Base-by-base conservation (phyloP, 2,797 vertebrate genomes). In the Meriones psammophilus region DNA sequence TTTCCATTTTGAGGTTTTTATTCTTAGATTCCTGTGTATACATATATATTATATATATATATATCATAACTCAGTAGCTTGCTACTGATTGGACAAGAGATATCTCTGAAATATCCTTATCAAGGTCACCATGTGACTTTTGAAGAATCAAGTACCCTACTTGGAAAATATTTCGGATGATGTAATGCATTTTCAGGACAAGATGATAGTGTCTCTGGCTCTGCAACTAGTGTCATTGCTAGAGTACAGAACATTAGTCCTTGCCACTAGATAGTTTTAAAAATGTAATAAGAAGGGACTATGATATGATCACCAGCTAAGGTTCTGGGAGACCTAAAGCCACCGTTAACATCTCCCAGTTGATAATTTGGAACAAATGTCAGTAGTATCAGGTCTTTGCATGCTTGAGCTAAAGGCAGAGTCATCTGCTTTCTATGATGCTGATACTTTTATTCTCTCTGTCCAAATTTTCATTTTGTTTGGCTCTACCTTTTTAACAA, bases 1-100 rank as follows among this genome's bases (percentile, higher is more conserved):
- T 92, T 97, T 96, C 94, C 71, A 88, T 97, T 94, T 91, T 96
- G 78, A 95, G 92, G 77, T 97, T 97, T 98, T 96, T 91, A 96
- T 97, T 97, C 91, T 96, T 95, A 97, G 92, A 76, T 92, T 96
- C 76, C 68, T 95, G 87, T 88, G 90, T 17, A 60, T 83, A 90
- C 58, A 73, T 50, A 46, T 36, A 56, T 69, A 50, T 89, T 42
- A 74, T 84, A 50, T 5, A 50, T 91, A 50, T 91, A 73, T 62
- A 84, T 79, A 60, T 88, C 58, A 90, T 92, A 94, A 92, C 87
- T 94, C 88, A 88, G 92, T 92, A 76, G 50, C 64, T 78, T 96
- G 84, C 80, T 97, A 92, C 83, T 92, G 97, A 96, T 96, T 94
- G 96, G 95, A 94, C 26, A 85, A 95, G 86, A 91, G 62, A 95